These are phyloP conservation scores for Andrena fulva DNA, from an alignment of 2,888 invertebrate genomes.

Conservation along the genomic window DNA sequence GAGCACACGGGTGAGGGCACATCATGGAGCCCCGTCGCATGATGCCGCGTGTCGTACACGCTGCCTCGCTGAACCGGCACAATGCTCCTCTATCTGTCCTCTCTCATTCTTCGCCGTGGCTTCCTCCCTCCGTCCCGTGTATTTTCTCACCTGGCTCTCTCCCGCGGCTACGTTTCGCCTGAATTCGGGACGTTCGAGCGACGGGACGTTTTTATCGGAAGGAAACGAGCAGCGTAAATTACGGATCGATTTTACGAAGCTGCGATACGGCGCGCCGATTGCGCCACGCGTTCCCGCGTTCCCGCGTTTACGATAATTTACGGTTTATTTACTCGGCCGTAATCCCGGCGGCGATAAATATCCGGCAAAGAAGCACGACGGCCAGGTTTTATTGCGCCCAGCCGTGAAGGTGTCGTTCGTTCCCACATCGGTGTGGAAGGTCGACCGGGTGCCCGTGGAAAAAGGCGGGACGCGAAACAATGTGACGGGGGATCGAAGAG, in stretches of 20 bases:
- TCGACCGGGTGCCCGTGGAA: neutral
- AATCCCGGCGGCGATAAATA: conserved; percentile 48
- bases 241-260: conserved; percentile 39
- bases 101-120: conserved; percentile 9
- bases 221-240: conserved; percentile 23
- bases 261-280: conserved; percentile 34
- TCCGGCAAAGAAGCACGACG: conserved; percentile 20
- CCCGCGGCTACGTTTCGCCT: neutral
- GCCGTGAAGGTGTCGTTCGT: conserved; percentile 10
- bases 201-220: neutral
- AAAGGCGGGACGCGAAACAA: conserved; percentile 47
- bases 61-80: conserved; percentile 68
- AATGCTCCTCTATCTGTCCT: conserved; percentile 61
- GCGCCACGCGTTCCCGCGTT: conserved; percentile 28
- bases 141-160: conserved; percentile 17
- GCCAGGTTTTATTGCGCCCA: conserved; percentile 39
- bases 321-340: conserved; percentile 46
- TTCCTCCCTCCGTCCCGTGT: neutral
- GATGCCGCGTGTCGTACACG: conserved; percentile 53
- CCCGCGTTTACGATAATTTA: conserved; percentile 45
- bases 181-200: neutral
- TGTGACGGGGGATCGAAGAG: conserved; percentile 47
- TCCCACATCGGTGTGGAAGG: conserved; percentile 45
- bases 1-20: conserved; percentile 27
- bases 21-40: conserved; percentile 5